Conservation (phyloP, 2,888 invertebrate genomes). For the Cynaeus angustus region DNA sequence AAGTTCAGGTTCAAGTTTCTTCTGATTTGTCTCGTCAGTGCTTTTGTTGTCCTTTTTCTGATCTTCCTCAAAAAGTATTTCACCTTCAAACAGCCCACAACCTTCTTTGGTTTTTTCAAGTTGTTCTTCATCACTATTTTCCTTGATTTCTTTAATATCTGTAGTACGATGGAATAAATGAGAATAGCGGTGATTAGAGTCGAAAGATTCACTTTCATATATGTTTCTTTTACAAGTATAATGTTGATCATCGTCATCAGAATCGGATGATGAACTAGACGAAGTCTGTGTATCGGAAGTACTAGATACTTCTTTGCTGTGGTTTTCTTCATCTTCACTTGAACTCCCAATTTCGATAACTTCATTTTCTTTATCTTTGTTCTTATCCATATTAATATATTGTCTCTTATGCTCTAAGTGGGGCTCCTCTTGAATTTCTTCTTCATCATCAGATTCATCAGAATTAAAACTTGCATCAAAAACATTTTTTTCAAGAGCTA, state of each 20-base stretch:
- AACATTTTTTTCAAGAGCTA: constrained; percentile 48
- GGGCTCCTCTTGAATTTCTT: constrained; percentile 4
- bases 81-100: constrained; percentile 23
- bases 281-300: neutral
- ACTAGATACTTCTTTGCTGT: constrained; percentile 6
- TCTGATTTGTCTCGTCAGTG: neutral
- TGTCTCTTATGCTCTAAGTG: neutral
- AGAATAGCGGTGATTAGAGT: no score
- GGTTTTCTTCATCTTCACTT: constrained; percentile 46
- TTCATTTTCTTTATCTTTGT: constrained; percentile 34
- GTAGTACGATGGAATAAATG: no score
- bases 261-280: constrained; percentile 1
- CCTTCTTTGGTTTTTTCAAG: constrained; percentile 6
- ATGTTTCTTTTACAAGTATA: constrained; percentile 6
- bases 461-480: constrained; percentile 9
- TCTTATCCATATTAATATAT: constrained; percentile 2
- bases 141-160: constrained; percentile 10
- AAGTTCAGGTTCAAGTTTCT: neutral
- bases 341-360: constrained; percentile 51
- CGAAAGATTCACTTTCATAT: constrained; percentile 4
- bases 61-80: constrained; percentile 1
- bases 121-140: constrained; percentile 8
- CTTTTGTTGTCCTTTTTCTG: neutral
- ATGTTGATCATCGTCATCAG: neutral
- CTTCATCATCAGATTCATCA: constrained; percentile 15